phyloP scores from a whole-genome alignment of 2,113 vertebrate species.

The Callipepla californica region DNA sequence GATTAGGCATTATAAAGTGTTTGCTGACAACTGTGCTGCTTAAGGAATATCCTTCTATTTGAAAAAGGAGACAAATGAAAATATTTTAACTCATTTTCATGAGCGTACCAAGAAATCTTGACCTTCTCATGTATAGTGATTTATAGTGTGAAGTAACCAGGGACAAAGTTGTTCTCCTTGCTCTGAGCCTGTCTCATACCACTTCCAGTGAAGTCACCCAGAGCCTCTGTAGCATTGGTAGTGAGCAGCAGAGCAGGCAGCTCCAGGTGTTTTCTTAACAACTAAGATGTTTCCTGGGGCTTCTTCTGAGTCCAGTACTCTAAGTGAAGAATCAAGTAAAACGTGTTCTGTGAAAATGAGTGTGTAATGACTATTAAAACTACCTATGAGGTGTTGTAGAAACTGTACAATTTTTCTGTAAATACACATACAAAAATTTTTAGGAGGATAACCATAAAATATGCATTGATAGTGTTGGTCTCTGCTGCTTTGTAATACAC shows the following conservation, averaged over 20 bases:
- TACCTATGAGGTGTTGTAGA: constrained; percentile 18
- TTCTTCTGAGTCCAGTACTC: not conserved
- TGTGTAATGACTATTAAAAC: constrained; percentile 5
- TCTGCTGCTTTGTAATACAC: not conserved
- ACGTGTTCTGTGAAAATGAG: not conserved
- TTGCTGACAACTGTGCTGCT: not conserved
- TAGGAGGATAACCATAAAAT: not conserved
- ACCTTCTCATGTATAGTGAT: not conserved
- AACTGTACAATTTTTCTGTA: not conserved
- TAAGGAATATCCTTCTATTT: not conserved
- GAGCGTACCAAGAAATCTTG: not conserved
- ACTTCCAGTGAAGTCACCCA: not conserved
- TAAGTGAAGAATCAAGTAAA: not conserved
- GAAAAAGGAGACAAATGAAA: not conserved
- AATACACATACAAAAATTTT: not conserved
- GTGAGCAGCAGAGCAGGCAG: not conserved
- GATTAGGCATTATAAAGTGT: not conserved
- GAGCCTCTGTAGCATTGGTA: not conserved
- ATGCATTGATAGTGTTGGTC: not conserved
- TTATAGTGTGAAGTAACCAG: not conserved
- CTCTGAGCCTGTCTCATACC: not conserved
- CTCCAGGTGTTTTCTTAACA: not conserved
- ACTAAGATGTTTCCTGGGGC: not conserved
- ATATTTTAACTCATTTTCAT: not conserved
- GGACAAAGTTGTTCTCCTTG: not conserved